These are phyloP conservation scores for Mareca penelope DNA, from an alignment of 2,797 vertebrate species.

Conservation along the genomic window DNA sequence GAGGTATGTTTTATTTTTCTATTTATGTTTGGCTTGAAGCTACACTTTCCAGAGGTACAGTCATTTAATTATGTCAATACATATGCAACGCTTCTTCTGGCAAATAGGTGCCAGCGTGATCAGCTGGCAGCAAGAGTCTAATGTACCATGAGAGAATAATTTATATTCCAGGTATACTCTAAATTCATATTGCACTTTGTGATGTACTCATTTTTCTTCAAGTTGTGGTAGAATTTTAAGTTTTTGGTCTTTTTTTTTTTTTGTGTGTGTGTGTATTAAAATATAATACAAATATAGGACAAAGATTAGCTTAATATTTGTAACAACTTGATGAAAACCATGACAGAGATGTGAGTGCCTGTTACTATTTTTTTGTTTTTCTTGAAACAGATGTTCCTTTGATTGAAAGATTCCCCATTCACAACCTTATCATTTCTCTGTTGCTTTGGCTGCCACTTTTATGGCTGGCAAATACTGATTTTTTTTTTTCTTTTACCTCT, in stretches of 20 bases:
- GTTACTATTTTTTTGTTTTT: neutral
- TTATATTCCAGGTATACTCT: neutral
- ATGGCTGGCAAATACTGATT: neutral
- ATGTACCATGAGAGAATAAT: neutral
- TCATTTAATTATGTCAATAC: neutral
- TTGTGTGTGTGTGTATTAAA: neutral
- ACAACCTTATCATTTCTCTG: neutral
- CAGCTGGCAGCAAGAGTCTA: neutral
- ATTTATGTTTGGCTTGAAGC: neutral
- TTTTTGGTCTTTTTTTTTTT: neutral
- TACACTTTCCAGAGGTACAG: neutral
- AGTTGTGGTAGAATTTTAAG: neutral
- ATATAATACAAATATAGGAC: neutral
- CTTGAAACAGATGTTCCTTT: too few species aligned
- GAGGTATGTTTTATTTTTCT: slow-evolving; percentile 78
- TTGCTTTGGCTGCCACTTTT: neutral
- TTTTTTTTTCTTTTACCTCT: neutral
- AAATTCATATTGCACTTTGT: neutral
- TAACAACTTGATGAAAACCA: neutral
- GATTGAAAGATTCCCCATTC: neutral
- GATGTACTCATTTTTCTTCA: neutral
- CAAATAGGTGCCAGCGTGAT: neutral
- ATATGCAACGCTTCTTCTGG: neutral
- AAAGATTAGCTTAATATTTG: neutral
- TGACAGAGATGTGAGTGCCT: neutral